phyloP scores from a whole-genome alignment of 2,113 vertebrate genomes.

The Coptodon bakossiorum region DNA sequence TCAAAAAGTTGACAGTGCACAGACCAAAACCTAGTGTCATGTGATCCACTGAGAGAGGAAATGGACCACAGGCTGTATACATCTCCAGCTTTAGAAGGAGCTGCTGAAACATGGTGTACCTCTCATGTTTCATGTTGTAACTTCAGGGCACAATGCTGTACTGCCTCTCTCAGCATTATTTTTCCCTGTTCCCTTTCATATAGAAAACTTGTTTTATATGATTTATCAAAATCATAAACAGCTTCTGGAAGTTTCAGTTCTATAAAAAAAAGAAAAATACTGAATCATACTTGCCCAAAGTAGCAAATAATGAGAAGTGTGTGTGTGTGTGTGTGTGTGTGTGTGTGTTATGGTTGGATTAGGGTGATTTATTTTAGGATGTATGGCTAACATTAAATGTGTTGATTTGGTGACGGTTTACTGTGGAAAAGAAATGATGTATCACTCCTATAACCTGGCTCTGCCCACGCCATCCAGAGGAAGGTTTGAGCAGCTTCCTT shows the following conservation, averaged over 20 bases:
- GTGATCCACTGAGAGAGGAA: conserved; percentile 29
- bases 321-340: not conserved
- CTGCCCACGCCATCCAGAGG: conserved; percentile 14
- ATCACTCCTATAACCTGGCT: conserved; percentile 2
- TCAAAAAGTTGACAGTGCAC: conserved; percentile 44
- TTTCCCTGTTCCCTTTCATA: not conserved
- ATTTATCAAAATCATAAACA: not conserved
- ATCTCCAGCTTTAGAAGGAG: not conserved
- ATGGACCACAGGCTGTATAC: conserved; percentile 3
- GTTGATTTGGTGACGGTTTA: conserved; percentile 5
- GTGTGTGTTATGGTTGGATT: not conserved
- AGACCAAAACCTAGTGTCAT: conserved; percentile 43
- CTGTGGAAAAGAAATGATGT: not conserved
- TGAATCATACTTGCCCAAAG: not conserved
- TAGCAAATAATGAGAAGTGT: not conserved
- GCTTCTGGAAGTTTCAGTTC: not conserved
- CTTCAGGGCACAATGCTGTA: not conserved
- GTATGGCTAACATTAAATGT: conserved; percentile 4
- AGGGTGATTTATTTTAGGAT: not conserved
- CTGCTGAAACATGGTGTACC: not conserved
- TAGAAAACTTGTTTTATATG: not conserved
- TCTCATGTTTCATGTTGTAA: not conserved
- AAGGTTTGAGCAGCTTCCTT: conserved; percentile 78
- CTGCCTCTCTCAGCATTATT: not conserved
- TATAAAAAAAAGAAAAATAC: conserved; percentile 2